Base-by-base conservation (phyloP, 2,888 invertebrate genomes). In the Apoda limacodes region DNA sequence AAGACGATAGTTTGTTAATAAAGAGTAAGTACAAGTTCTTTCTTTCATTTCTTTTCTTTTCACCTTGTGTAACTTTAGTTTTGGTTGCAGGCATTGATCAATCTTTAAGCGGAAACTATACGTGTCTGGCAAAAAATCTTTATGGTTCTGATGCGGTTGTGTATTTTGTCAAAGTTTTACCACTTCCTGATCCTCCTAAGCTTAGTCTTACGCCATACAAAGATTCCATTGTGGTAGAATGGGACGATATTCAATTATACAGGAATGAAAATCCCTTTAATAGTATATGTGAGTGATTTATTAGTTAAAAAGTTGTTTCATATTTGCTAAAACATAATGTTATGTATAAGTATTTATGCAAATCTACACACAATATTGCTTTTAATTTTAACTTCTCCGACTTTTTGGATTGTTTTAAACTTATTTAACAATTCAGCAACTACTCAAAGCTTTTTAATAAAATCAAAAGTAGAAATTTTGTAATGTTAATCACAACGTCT, bases 81-180 rank as follows among this genome's bases (percentile, higher is more conserved):
- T 17, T 25, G 9, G 27, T 56, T 48, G 20, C 53, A 89, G 89
- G 86, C 58, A 83, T 89, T 26, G 89, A 89, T 50, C 85, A 86
- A 48, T 86, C 88, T 6, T 67, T 90, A 20, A 87, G 88, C 39
- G 91, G 91, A 13, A 92, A 92, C 75, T 92, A 90, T 67, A 88
- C 89, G 0, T 92, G 92, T 49, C 76, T 88, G 26, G 90, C 89
- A 2, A 89, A 89, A 57, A 95, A 95, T 67, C 81, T 89, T 4
- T 91, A 91, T 55, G 94, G 94, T 0, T 88, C 88, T 27, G 94
- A 94, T 59, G 88, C 90, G 30, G 89, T 93, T 26, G 85, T 88
- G 5, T 93, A 92, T 56, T 83, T 87, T 5, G 83, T 95, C 13
- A 83, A 85, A 50, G 92, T 93, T 0, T 82, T 92, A 50, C 88